Percentiles rank a stretch among this genome's conserved stretches.
phyloP scores from a whole-genome alignment of 2,113 vertebrate species.

The Zapornia atra region DNA sequence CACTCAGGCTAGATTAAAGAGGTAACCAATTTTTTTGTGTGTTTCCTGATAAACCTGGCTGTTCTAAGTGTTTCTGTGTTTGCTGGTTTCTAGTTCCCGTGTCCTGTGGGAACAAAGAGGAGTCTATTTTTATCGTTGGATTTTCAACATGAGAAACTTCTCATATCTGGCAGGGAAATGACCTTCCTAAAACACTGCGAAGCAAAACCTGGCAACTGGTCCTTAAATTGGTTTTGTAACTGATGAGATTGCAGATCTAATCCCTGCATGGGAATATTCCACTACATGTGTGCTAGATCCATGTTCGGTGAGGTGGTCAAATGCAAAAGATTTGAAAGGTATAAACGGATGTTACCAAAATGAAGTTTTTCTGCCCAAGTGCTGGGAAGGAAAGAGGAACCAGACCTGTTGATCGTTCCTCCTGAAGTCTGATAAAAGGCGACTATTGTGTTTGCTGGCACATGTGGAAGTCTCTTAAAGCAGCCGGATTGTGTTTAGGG shows the following conservation, averaged over 20 bases:
- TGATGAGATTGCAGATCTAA: background rate
- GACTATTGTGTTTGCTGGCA: background rate
- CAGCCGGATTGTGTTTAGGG: background rate
- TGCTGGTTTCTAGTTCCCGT: background rate
- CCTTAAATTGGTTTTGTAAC: background rate
- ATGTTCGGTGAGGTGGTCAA: background rate
- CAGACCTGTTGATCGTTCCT: background rate
- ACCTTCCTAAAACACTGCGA: background rate
- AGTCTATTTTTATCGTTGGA: background rate
- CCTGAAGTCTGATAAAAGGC: background rate
- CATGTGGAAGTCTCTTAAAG: background rate
- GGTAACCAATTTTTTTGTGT: background rate
- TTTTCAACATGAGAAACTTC: background rate
- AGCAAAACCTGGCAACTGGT: background rate
- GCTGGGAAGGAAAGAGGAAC: background rate
- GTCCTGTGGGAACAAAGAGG: background rate
- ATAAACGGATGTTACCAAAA: background rate
- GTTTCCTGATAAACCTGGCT: background rate
- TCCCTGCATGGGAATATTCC: background rate
- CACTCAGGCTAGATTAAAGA: background rate
- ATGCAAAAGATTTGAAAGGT: background rate
- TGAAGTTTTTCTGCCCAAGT: background rate
- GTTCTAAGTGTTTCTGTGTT: background rate
- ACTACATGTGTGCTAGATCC: background rate
- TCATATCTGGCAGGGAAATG: background rate